Base-by-base conservation (phyloP, 2,113 vertebrate species). In the Melanostigma gelatinosum region DNA sequence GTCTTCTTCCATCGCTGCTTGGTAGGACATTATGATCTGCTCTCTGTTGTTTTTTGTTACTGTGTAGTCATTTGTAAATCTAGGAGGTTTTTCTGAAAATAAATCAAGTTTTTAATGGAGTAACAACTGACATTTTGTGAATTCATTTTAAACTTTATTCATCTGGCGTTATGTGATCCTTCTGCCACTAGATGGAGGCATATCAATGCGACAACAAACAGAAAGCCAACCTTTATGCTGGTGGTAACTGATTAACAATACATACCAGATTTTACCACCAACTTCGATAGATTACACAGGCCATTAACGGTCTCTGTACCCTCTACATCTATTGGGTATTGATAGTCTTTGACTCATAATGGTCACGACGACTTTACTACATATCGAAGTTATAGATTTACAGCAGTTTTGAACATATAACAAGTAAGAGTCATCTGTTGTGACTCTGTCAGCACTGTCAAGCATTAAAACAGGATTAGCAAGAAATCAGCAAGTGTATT, bases 141-240 rank as follows among this genome's bases (percentile, higher is more conserved):
- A 9, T 38, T 52, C 8, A 4, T 24, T 60, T 83, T 18, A 7
- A 13, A 58, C 24, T 22, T 63, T 6, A 29, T n/a, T 79, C 29
- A 58, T 24, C 10, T 55, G 9, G 46, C 36, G 85, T 68, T 77
- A 40, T 7, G 32, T 77, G 46, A 27, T 74, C 1, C n/a, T 83
- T 76, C 46, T 0, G 71, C 85, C 91, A 92, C 83, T 92, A 93
- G 91, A 83, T 91, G 92, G 92, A 6, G 82, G 3, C 74, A 69
- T 32, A 58, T 69, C 40, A 40, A 15, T 42, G 15, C 50, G 42
- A 48, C 22, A 71, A 46, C 2, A 5, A 36, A 29, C 63, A 42
- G 11, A 57, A 29, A 74, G 34, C 38, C n/a, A 11, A 29, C 22
- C 18, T 18, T 6, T 13, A 1, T 13, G 1, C 54, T 62, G 29